Evolutionary conservation across 1,140 invertebrate genomes (phyloP).

Genomic region (Portunus trituberculatus): DNA sequence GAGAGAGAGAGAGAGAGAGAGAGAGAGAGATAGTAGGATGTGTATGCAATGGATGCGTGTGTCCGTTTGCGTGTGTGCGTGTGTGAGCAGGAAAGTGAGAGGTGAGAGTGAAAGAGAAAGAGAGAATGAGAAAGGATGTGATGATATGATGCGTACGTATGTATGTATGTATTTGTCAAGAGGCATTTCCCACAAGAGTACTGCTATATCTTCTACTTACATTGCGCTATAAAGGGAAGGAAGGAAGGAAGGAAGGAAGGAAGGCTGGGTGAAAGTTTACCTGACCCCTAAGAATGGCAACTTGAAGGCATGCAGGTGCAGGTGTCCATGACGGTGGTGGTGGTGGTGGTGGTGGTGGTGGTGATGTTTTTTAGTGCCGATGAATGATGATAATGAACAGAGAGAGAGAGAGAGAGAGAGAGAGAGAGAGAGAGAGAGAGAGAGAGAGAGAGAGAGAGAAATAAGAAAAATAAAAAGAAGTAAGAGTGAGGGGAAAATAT

Average conservation of each 20-base stretch:
- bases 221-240: background rate
- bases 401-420: conserved; percentile 39
- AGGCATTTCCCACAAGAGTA: background rate
- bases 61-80: too few relatives aligned
- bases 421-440: conserved; percentile 50
- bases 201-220: background rate
- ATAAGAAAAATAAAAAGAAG: background rate
- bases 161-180: too few relatives aligned
- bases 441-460: conserved; percentile 24
- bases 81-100: background rate
- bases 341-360: background rate
- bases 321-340: background rate
- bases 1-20: background rate
- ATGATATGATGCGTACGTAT: background rate
- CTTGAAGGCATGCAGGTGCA: background rate
- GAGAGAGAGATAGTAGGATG: background rate
- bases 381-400: background rate
- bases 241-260: background rate
- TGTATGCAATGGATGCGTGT: too few relatives aligned
- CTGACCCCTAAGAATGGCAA: background rate
- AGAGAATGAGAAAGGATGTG: background rate
- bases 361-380: background rate
- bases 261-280: background rate
- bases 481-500: background rate
- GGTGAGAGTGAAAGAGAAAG: too few relatives aligned